Percentiles rank a stretch among this genome's conserved stretches.
phyloP scores from a whole-genome alignment of 1,140 invertebrate genomes.

The Tetraneura akinire region DNA sequence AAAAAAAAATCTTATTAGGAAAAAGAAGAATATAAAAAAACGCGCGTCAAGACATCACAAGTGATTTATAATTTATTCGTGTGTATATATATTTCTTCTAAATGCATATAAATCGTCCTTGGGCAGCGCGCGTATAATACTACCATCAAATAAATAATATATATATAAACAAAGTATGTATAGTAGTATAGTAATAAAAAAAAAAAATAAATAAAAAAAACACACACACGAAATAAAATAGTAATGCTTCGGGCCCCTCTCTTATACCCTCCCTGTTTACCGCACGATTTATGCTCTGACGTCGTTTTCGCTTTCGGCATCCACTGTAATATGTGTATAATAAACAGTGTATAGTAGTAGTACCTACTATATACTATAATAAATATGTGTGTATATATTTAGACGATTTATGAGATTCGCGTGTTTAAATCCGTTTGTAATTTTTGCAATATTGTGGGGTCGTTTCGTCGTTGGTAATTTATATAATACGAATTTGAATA shows the following conservation, averaged over 20 bases:
- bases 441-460: too few relatives aligned
- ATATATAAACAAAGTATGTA: conserved; percentile 32
- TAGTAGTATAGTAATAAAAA: too few relatives aligned
- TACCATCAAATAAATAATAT: conserved; percentile 38
- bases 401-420: conserved; percentile 45
- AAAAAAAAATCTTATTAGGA: conserved; percentile 25
- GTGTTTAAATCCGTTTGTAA: conserved; percentile 33
- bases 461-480: not conserved
- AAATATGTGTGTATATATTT: conserved; percentile 14
- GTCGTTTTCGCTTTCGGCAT: conserved; percentile 39
- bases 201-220: conserved; percentile 34
- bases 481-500: not conserved
- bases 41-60: conserved; percentile 37
- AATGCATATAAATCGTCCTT: conserved; percentile 45
- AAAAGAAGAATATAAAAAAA: conserved; percentile 36
- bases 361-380: not conserved
- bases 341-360: not conserved
- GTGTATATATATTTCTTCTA: conserved; percentile 28
- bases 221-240: conserved; percentile 9
- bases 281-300: conserved; percentile 36
- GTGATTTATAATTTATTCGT: conserved; percentile 48
- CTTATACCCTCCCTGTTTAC: not conserved
- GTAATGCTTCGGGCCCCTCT: conserved; percentile 7
- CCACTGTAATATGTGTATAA: not conserved
- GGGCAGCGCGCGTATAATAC: conserved; percentile 15